Evolutionary conservation across 2,888 invertebrate genomes (phyloP).

Genomic region (Yponomeuta evonymella): DNA sequence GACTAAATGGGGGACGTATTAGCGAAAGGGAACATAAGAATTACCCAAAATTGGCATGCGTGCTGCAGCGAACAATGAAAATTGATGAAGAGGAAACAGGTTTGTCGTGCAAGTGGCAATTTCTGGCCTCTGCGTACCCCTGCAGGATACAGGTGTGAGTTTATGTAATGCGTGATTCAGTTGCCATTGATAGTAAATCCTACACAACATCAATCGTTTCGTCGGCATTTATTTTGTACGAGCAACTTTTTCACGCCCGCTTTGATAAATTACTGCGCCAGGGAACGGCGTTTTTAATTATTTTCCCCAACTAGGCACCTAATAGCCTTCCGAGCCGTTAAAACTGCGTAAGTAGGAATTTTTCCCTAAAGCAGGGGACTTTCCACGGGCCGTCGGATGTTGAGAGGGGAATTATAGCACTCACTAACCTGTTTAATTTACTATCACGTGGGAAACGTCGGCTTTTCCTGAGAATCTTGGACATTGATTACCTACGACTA

Average conservation of each 20-base stretch:
- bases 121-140: too few relatives aligned
- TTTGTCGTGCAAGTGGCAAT: too few relatives aligned
- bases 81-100: too few relatives aligned
- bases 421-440: constrained; percentile 2
- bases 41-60: too few relatives aligned
- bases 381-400: background rate
- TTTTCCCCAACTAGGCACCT: constrained; percentile 30
- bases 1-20: too few relatives aligned
- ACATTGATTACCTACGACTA: background rate
- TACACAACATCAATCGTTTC: background rate
- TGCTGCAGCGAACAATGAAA: too few relatives aligned
- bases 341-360: background rate
- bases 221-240: background rate
- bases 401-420: background rate
- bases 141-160: too few relatives aligned
- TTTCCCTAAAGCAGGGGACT: background rate
- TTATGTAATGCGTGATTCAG: too few relatives aligned
- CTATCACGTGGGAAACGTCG: background rate
- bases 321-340: constrained; percentile 26
- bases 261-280: constrained; percentile 33
- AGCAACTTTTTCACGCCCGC: constrained; percentile 14
- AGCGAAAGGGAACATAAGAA: too few relatives aligned
- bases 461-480: background rate
- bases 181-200: background rate
- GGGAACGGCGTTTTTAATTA: constrained; percentile 35